Evolutionary conservation across 2,888 invertebrate genomes (phyloP).

Genomic region (Trachelus iudaicus): DNA sequence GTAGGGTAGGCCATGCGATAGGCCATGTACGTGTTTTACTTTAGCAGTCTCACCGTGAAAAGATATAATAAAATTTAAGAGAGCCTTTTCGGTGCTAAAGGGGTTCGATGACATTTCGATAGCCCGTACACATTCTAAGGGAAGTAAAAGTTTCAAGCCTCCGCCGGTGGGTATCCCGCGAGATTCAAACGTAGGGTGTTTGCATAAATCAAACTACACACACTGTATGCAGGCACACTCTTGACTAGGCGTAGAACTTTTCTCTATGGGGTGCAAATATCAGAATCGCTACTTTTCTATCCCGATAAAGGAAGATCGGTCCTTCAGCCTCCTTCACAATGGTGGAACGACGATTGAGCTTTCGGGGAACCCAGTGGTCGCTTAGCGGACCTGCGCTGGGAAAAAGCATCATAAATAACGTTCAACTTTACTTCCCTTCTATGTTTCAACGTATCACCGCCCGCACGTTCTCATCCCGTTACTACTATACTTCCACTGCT

Average conservation of each 20-base stretch:
- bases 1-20: neutral
- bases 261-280: neutral
- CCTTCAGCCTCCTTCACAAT: neutral
- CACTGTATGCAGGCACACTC: neutral
- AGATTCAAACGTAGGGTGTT: neutral
- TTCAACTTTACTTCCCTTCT: conserved; percentile 37
- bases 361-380: conserved; percentile 3
- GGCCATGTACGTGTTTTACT: neutral
- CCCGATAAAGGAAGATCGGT: neutral
- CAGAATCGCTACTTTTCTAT: neutral
- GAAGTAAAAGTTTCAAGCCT: neutral
- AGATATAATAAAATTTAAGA: conserved; percentile 13
- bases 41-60: conserved; percentile 12
- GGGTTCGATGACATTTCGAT: neutral
- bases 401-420: conserved; percentile 39
- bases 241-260: neutral
- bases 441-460: conserved; percentile 32
- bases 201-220: neutral
- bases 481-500: neutral
- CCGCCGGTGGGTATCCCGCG: neutral
- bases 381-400: conserved; percentile 9
- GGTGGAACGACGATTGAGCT: neutral
- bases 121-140: neutral
- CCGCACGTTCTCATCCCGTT: conserved; percentile 23
- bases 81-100: neutral